Conservation (phyloP, 2,113 vertebrate genomes). For the Eleginops maclovinus region DNA sequence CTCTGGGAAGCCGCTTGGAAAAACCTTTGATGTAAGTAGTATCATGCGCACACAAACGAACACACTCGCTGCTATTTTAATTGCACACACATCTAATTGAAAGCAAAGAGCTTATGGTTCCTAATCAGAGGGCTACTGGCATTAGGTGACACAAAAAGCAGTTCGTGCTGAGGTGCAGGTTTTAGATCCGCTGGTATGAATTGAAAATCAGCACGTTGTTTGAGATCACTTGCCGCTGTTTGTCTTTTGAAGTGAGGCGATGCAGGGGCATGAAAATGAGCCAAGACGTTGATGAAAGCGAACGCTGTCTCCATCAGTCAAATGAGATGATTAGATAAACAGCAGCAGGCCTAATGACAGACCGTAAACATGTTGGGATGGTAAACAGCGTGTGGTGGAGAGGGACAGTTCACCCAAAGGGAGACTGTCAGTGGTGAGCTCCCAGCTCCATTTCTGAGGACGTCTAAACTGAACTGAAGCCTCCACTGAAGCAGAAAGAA, state of each 20-base stretch:
- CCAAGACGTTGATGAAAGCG: constrained; percentile 49
- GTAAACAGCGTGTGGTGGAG: constrained; percentile 48
- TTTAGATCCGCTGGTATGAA: constrained; percentile 12
- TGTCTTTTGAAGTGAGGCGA: constrained; percentile 38
- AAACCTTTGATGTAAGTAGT: constrained; percentile 92
- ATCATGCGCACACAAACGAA: constrained; percentile 14
- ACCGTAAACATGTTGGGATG: constrained; percentile 52
- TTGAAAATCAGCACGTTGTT: constrained; percentile 37
- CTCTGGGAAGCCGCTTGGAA: constrained; percentile 93
- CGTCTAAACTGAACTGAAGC: constrained; percentile 23
- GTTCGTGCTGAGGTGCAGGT: constrained; percentile 6
- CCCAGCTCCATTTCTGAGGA: constrained; percentile 8
- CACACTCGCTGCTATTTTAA: constrained; percentile 14
- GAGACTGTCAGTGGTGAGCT: constrained; percentile 24
- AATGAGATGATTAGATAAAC: constrained; percentile 60
- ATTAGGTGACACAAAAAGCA: background rate
- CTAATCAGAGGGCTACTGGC: constrained; percentile 7
- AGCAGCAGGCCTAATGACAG: constrained; percentile 49
- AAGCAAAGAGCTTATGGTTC: constrained; percentile 4
- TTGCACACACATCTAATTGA: constrained; percentile 13
- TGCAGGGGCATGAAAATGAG: constrained; percentile 44
- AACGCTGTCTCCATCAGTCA: constrained; percentile 45
- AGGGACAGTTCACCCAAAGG: constrained; percentile 40
- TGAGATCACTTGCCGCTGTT: constrained; percentile 3
- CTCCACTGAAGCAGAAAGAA: constrained; percentile 10